Base-by-base conservation (phyloP, 2,113 vertebrate genomes). In the Malurus elegans region DNA sequence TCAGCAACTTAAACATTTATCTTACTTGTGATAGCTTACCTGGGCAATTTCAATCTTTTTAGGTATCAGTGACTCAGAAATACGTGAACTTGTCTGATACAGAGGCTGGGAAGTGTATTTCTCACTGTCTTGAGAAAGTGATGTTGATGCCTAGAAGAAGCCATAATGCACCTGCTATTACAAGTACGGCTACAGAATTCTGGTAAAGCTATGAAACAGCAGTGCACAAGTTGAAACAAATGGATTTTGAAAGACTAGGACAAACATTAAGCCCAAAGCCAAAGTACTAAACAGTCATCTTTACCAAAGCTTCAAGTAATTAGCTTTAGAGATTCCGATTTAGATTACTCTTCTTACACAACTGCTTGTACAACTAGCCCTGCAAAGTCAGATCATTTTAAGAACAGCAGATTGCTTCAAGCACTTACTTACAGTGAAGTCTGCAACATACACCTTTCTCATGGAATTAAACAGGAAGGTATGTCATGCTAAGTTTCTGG, bases 31-130 rank as follows among this genome's bases (percentile, higher is more conserved):
- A 86, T 17, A 48, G 60, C 95, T 95, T 45, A 97, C 97, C 94
- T 93, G 97, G 71, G 91, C 38, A 92, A 93, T 72, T 85, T 95
- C 69, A 53, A 89, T 94, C 73, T 97, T 98, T 31, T 98, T 91
- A 25, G 92, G 40, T 47, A 97, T 89, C 70, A 96, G 67, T 36
- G 94, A 90, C 79, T 97, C 96, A 88, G 93, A 93, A 82, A 95
- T 86, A 58, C 26, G 36, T 36, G 92, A 82, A 51, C 54, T 96
- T 57, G 88, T 79, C 94, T 88, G 92, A 95, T 97, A 98, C 16
- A 98, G 91, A 5, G 97, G 95, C 11, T 92, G 94, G 56, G 98
- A 97, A 76, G 94, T 47, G 42, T 97, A 98, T 69, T 69, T 92
- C 67, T 98, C 97, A 34, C 85, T 90, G 23, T 97, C 97, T 91